Conservation (phyloP, 2,888 invertebrate genomes). For the Erebia ligea region DNA sequence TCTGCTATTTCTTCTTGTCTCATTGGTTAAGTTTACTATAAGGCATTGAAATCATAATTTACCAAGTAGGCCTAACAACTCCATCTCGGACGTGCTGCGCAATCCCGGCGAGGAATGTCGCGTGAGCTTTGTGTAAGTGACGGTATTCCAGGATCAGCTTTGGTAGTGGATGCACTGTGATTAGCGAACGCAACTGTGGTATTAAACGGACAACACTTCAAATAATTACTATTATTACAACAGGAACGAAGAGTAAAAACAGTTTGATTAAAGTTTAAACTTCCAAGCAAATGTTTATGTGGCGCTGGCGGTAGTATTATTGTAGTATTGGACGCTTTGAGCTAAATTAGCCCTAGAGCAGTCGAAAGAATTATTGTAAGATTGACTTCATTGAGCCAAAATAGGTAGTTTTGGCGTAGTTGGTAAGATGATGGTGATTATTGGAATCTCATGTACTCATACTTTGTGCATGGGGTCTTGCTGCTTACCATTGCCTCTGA, state of each 20-base stretch:
- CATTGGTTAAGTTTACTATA: too few relatives aligned
- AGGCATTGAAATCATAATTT: slow-evolving; percentile 24
- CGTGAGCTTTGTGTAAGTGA: slow-evolving; percentile 73
- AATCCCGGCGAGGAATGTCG: slow-evolving; percentile 73
- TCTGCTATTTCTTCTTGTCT: too few relatives aligned
- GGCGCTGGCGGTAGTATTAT: neutral
- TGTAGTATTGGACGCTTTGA: neutral
- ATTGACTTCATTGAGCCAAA: neutral
- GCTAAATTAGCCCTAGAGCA: too few relatives aligned
- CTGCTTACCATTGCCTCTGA: slow-evolving; percentile 67
- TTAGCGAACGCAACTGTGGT: slow-evolving; percentile 64
- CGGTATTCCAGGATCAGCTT: slow-evolving; percentile 73
- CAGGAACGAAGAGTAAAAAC: neutral
- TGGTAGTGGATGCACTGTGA: slow-evolving; percentile 68
- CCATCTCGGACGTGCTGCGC: slow-evolving; percentile 64
- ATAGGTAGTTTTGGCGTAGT: neutral
- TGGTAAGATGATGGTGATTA: neutral
- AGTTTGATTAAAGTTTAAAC: neutral
- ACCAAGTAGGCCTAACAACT: slow-evolving; percentile 71
- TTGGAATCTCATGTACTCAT: neutral
- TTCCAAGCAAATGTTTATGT: neutral
- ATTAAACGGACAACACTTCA: neutral
- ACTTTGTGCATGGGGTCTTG: neutral
- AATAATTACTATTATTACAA: neutral
- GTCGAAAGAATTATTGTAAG: too few relatives aligned